A percentile compares a stretch with the other conserved stretches of the same genome.
phyloP scores from a whole-genome alignment of 2,888 invertebrate genomes.

The Schizaphis graminum region DNA sequence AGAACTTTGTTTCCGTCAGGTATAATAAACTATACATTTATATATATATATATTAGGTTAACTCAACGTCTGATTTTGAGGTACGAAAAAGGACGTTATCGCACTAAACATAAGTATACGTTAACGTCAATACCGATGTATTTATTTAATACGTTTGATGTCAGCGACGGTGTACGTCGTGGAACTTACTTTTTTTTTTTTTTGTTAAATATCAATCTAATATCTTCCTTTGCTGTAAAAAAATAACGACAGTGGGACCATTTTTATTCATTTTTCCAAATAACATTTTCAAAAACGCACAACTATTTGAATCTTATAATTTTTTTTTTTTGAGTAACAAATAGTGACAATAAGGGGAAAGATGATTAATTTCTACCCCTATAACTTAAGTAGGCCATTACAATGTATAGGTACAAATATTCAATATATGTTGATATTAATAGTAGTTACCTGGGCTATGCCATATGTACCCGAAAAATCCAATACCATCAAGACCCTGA shows the following conservation, averaged over 20 bases:
- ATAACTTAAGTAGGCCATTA: too few relatives aligned
- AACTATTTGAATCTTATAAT: too few relatives aligned
- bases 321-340: too few relatives aligned
- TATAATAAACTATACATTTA: not conserved
- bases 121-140: not conserved
- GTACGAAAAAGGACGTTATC: not conserved
- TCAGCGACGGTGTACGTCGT: not conserved
- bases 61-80: not conserved
- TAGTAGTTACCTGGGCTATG: too few relatives aligned
- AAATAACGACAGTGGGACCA: not conserved
- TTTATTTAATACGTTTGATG: not conserved
- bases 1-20: conserved; percentile 29
- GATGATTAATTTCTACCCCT: too few relatives aligned
- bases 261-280: not conserved
- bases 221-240: not conserved
- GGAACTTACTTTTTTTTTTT: not conserved
- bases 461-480: too few relatives aligned
- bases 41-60: not conserved
- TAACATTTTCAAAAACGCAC: not conserved
- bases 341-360: too few relatives aligned
- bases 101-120: not conserved
- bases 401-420: too few relatives aligned
- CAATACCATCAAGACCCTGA: too few relatives aligned
- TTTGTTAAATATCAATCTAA: not conserved
- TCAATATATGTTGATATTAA: too few relatives aligned